phyloP scores from a whole-genome alignment of 2,797 vertebrate genomes.

The Phrynocephalus forsythii region DNA sequence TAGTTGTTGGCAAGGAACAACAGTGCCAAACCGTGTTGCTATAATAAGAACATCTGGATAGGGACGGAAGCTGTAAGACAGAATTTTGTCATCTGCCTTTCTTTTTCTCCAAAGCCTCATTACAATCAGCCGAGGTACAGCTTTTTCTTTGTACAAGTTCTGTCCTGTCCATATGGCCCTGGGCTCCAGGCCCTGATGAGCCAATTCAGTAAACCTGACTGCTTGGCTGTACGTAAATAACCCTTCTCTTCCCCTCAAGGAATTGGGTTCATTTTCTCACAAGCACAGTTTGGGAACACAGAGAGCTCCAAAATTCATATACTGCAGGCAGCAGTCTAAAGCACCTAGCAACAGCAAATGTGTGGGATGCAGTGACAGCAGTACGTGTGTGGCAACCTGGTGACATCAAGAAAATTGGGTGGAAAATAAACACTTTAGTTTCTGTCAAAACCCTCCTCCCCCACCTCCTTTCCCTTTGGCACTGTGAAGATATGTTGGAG shows the following conservation, averaged over 20 bases:
- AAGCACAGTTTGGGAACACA: conserved; percentile 67
- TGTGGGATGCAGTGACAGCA: conserved; percentile 75
- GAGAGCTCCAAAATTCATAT: conserved; percentile 74
- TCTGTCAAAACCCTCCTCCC: conserved; percentile 42
- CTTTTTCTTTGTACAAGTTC: conserved; percentile 5
- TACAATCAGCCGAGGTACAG: background rate
- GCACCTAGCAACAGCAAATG: conserved; percentile 79
- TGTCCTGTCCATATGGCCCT: conserved; percentile 6
- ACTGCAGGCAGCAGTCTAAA: conserved; percentile 75
- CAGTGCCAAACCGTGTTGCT: background rate
- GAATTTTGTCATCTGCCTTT: background rate
- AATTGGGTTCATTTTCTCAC: conserved; percentile 22
- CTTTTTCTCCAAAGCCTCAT: background rate
- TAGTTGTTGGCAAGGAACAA: background rate
- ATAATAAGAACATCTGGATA: background rate
- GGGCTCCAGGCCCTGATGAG: background rate
- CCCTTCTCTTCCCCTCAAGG: background rate
- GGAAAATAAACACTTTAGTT: conserved; percentile 71
- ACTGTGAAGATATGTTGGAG: conserved; percentile 66
- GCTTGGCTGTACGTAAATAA: background rate
- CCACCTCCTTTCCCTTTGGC: conserved; percentile 55
- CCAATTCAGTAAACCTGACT: background rate
- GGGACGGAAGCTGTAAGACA: background rate
- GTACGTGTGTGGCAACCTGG: conserved; percentile 67
- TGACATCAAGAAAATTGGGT: conserved; percentile 68